Base-by-base conservation (phyloP, 2,888 invertebrate species). In the Agriopis aurantiaria region DNA sequence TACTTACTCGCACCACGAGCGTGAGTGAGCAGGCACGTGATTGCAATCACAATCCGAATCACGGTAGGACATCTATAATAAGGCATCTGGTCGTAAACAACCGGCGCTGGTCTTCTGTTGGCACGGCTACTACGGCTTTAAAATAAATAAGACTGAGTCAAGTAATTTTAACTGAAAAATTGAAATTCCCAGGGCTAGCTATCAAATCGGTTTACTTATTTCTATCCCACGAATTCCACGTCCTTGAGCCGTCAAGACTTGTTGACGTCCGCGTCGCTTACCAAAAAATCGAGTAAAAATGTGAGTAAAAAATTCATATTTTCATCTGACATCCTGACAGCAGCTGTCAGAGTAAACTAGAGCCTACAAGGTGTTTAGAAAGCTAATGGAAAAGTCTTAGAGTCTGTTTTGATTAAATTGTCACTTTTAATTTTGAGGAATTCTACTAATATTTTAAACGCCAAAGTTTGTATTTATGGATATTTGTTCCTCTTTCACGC, bases 231-330 rank as follows among this genome's bases (percentile, higher is more conserved):
- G 41, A 33, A 53, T 59, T 51, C 11, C n/a, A 56, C 56, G 57
- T 52, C 68, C 68, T 68, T 62, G 46, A 57, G 51, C 14, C 43
- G 68, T 62, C 68, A 68, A 62, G 17, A 45, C 57, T 33, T 67
- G 56, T 67, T 66, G 59, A 58, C 67, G 49, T 33, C 33, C 33
- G 33, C 33, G 33, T 60, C 41, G 55, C 10, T 55, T 33, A n/a
- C 14, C 3, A 51, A 67, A 64, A 60, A 48, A 53, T 33, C 41
- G 14, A n/a, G 56, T 52, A 59, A 63, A 68, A 68, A 68, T 41
- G 10, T 17, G 14, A n/a, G 56, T 52, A 59, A 63, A 68, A 68
- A 68, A 48, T n/a, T 17, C 45, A 57, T 40, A 62, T 62, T 68
- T 57, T 14, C 57, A 41, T 63, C 49, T 51, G 61, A 62, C 56